A percentile compares a stretch with the other conserved stretches of the same genome.
phyloP scores from a whole-genome alignment of 2,797 vertebrate species.

The Periophthalmus magnuspinnatus region DNA sequence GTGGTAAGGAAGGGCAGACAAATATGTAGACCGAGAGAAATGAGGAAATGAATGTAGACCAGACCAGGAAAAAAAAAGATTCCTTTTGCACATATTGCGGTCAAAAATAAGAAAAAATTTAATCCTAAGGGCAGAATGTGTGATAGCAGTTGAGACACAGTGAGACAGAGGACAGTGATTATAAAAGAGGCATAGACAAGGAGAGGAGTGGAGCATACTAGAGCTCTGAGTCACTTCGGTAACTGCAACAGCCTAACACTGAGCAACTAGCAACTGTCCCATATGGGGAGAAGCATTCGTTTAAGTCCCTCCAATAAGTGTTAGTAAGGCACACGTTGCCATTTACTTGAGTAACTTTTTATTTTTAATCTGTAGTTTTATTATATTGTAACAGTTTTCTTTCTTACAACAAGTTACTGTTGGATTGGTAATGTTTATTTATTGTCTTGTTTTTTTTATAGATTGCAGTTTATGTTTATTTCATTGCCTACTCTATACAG shows the following conservation, averaged over 20 bases:
- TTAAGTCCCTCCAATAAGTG: not conserved
- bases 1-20: not conserved
- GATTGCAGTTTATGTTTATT: too few species aligned
- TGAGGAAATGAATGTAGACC: not conserved
- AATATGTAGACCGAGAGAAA: constrained; percentile 3
- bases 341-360: too few species aligned
- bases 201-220: constrained; percentile 66
- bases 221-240: constrained; percentile 66
- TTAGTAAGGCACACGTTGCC: too few species aligned
- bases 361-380: not conserved
- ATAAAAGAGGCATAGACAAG: constrained; percentile 19
- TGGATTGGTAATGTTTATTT: too few species aligned
- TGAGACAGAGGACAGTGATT: constrained; percentile 36
- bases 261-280: constrained; percentile 24
- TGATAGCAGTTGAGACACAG: constrained; percentile 30
- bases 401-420: not conserved
- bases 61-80: not conserved
- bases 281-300: not conserved
- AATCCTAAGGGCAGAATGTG: constrained; percentile 10
- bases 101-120: not conserved
- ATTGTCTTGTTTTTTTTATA: too few species aligned
- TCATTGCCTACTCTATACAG: not conserved
- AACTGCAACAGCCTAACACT: constrained; percentile 42
- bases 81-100: not conserved
- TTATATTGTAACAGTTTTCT: not conserved